These are phyloP conservation scores for Macrosteles quadrilineatus DNA, from an alignment of 1,140 invertebrate species.

Conservation along the genomic window DNA sequence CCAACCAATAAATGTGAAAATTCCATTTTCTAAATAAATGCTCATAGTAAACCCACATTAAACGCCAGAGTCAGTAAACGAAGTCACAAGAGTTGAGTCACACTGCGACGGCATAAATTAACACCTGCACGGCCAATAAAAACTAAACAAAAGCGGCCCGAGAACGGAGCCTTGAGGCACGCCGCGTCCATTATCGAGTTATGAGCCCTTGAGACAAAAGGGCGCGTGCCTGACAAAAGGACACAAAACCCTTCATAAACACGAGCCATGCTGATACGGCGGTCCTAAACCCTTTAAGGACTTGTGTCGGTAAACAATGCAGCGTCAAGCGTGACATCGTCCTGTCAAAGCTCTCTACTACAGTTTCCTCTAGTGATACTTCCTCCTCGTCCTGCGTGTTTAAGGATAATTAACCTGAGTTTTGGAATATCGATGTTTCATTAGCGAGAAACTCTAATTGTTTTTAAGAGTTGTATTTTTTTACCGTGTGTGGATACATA, in stretches of 20 bases:
- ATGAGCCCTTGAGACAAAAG: slow-evolving; percentile 19
- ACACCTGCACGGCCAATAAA: slow-evolving; percentile 17
- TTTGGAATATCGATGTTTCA: too few relatives aligned
- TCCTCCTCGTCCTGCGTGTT: too few relatives aligned
- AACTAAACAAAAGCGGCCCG: slow-evolving; percentile 1
- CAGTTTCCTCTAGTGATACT: background rate
- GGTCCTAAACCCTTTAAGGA: slow-evolving; percentile 23
- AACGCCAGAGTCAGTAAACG: too few relatives aligned
- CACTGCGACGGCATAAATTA: slow-evolving; percentile 3
- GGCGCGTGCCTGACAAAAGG: slow-evolving; percentile 20
- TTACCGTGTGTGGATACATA: too few relatives aligned
- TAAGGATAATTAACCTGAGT: too few relatives aligned
- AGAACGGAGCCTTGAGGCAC: background rate
- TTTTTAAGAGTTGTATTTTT: too few relatives aligned
- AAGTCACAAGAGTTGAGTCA: too few relatives aligned
- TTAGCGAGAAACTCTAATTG: too few relatives aligned
- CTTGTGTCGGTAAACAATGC: slow-evolving; percentile 5
- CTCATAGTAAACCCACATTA: too few relatives aligned
- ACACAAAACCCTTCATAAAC: slow-evolving; percentile 21
- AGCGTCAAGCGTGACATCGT: background rate
- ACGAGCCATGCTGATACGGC: slow-evolving; percentile 13
- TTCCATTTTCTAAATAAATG: too few relatives aligned
- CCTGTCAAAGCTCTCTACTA: too few relatives aligned
- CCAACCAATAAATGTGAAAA: too few relatives aligned
- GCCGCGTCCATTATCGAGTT: slow-evolving; percentile 11